Percentiles rank a stretch among this genome's conserved stretches.
Evolutionary conservation across 2,797 vertebrate species (phyloP).

Genomic region (Enteromius paludinosus): DNA sequence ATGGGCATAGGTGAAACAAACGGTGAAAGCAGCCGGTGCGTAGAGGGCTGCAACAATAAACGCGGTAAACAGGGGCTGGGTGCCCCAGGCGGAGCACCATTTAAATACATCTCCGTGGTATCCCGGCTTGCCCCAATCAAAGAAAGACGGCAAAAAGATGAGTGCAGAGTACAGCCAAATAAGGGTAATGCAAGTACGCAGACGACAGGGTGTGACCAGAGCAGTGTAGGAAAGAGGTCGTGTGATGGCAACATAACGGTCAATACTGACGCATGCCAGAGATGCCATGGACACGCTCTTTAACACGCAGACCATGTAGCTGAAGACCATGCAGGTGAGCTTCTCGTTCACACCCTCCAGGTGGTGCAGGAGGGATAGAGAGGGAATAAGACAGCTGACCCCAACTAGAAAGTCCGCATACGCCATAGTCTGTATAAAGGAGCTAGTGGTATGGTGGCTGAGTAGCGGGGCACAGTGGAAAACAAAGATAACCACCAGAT

Average conservation of each 20-base stretch:
- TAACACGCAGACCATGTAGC: conserved; percentile 94
- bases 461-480: conserved; percentile 98
- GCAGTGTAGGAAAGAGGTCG: conserved; percentile 91
- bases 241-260: conserved; percentile 96
- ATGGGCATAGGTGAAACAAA: conserved; percentile 97
- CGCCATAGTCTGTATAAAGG: conserved; percentile 99
- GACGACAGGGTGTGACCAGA: conserved; percentile 91
- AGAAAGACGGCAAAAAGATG: conserved; percentile 92
- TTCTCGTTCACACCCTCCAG: conserved; percentile 86
- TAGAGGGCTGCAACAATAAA: conserved; percentile 94
- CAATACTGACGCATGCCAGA: conserved; percentile 94
- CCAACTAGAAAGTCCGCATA: conserved; percentile 97
- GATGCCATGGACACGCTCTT: conserved; percentile 98
- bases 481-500: conserved; percentile 95
- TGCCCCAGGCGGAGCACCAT: conserved; percentile 91
- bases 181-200: conserved; percentile 89
- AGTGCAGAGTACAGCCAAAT: conserved; percentile 95
- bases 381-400: conserved; percentile 95
- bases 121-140: conserved; percentile 97
- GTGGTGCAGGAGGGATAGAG: conserved; percentile 89
- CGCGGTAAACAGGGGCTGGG: conserved; percentile 88
- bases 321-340: conserved; percentile 92
- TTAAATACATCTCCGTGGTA: conserved; percentile 96
- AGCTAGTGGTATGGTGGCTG: conserved; percentile 95
- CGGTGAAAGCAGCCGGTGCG: conserved; percentile 89